Percentiles rank a stretch among this genome's conserved stretches.
phyloP scores from a whole-genome alignment of 2,797 vertebrate genomes.

The Sebastes glaucus region DNA sequence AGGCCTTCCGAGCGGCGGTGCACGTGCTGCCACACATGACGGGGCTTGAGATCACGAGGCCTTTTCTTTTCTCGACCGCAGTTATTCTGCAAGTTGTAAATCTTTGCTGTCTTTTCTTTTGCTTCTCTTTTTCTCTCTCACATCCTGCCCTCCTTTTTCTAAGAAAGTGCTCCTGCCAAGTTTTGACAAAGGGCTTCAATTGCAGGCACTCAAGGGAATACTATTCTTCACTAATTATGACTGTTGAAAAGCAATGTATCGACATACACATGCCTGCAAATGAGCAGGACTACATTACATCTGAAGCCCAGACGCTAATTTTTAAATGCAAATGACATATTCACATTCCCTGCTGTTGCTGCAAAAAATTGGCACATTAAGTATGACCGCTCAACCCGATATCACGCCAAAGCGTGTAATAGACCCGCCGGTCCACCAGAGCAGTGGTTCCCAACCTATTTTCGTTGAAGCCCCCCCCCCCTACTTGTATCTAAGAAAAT shows the following conservation, averaged over 20 bases:
- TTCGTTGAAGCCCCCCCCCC: too few species aligned
- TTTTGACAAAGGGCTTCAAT: conserved; percentile 2
- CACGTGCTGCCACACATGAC: conserved; percentile 3
- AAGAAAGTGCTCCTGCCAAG: not conserved
- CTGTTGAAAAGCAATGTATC: not conserved
- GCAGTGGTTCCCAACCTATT: too few species aligned
- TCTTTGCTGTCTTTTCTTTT: conserved; percentile 1
- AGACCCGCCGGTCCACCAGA: too few species aligned
- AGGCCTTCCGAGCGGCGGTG: conserved; percentile 25
- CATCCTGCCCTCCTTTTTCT: not conserved
- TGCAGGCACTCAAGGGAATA: not conserved
- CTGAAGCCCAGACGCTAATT: not conserved
- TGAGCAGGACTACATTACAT: not conserved
- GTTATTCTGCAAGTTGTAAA: conserved; percentile 1
- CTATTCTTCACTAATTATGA: not conserved
- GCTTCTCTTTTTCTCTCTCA: not conserved
- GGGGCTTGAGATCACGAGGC: not conserved
- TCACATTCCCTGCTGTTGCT: not conserved
- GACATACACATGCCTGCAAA: not conserved
- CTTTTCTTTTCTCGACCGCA: conserved; percentile 29
- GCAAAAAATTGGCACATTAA: not conserved
- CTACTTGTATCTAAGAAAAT: too few species aligned
- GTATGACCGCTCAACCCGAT: not conserved
- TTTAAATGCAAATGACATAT: not conserved
- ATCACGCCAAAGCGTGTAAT: too few species aligned